These are phyloP conservation scores for Sterna hirundo DNA, from an alignment of 2,113 vertebrate species.

Conservation along the genomic window DNA sequence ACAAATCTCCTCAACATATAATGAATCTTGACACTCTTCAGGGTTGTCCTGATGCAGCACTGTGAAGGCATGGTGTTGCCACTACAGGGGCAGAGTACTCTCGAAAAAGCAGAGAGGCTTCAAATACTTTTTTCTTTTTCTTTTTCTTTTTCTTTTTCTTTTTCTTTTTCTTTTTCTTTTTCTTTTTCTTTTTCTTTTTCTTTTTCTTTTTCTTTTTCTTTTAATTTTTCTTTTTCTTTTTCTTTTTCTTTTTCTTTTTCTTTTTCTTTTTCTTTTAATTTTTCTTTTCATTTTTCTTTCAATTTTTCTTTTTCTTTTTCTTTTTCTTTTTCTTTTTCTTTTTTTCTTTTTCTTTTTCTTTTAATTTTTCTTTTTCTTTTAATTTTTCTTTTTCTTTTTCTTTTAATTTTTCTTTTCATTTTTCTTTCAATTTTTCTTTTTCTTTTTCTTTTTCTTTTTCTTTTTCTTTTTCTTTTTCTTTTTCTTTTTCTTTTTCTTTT, in stretches of 20 bases:
- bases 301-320: too few relatives aligned
- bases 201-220: too few relatives aligned
- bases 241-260: too few relatives aligned
- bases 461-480: not conserved
- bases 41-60: not conserved
- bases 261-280: not conserved
- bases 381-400: too few relatives aligned
- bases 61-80: not conserved
- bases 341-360: not conserved
- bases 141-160: not conserved
- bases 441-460: not conserved
- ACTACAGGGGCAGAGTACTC: not conserved
- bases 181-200: too few relatives aligned
- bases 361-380: not conserved
- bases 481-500: too few relatives aligned
- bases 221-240: too few relatives aligned
- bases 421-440: too few relatives aligned
- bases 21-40: not conserved
- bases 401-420: too few relatives aligned
- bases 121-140: not conserved
- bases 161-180: too few relatives aligned
- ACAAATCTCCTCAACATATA: not conserved
- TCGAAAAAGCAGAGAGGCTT: not conserved
- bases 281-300: too few relatives aligned
- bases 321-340: not conserved